Evolutionary conservation across 1,140 invertebrate species (phyloP), one percentile per base, ranked within the genome.

Genomic region (Saccostrea cuccullata): DNA sequence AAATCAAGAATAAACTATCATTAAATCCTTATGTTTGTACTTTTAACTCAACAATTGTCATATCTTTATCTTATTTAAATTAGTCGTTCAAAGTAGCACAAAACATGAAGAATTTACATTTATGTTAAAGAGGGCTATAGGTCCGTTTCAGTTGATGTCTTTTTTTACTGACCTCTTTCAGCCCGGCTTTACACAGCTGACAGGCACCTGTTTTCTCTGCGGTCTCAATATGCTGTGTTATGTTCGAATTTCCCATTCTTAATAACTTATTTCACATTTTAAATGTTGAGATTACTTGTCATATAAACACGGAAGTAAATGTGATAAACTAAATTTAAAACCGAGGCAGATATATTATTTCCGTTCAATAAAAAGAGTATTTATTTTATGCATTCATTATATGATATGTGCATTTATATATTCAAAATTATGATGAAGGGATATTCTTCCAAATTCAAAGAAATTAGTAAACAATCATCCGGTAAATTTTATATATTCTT

Each of bases 171-270:
- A 87, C 26, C 92, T 96, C 97, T 92, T 96, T 97, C 64, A 99
- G 95, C 92, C 97, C 98, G 83, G 96, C 96, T 91, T 97, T 96
- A 0, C 97, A 97, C 77, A 99, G 95, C 93, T 98, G 98, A 87
- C 98, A 96, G n/a, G 98, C 97, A 6, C 98, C 98, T 47, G 98
- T 99, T 95, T 99, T 99, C 89, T 98, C 96, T 2, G 98, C 98
- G 55, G 97, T 98, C 93, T 98, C 98, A 93, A 98, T 96, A 94
- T 98, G 98, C 92, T 98, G 97, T 95, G 98, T 98, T 67, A 98
- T 94, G 83, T 90, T 92, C 15, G 97, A 96, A 95, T 98, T 98
- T 83, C 98, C 98, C 98, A 98, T 98, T 47, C 55, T 90, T 40
- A 86, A 15, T 67, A 47, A 64, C 82, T 30, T 67, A 36, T 6